Evolutionary conservation across 2,113 vertebrate genomes (phyloP).

Genomic region (Periophthalmus modestus): DNA sequence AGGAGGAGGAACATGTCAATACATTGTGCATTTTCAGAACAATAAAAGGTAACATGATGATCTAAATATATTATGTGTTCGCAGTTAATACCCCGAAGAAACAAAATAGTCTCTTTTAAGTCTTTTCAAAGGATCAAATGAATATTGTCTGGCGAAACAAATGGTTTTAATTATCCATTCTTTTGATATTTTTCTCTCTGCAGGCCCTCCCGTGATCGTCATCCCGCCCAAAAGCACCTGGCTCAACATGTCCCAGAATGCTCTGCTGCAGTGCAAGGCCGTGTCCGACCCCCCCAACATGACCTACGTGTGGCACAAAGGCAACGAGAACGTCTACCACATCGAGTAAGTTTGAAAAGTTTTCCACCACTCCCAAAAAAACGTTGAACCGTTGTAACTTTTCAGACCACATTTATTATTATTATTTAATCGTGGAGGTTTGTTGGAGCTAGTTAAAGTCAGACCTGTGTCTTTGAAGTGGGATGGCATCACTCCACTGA

Average conservation of each 20-base stretch:
- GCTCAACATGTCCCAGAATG: slow-evolving; percentile 88
- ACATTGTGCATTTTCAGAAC: too few species aligned
- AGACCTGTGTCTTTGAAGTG: slow-evolving; percentile 1
- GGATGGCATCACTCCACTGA: slow-evolving; percentile 1
- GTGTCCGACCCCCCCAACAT: slow-evolving; percentile 92
- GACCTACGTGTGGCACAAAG: slow-evolving; percentile 92
- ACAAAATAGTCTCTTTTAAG: too few species aligned
- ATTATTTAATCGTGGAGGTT: not conserved
- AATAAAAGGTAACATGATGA: too few species aligned
- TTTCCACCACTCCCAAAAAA: not conserved
- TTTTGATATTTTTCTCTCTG: not conserved
- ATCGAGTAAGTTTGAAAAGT: slow-evolving; percentile 75
- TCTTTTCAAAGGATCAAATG: not conserved
- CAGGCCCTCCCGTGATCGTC: slow-evolving; percentile 87
- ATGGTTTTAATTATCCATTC: not conserved
- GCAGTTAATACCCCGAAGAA: too few species aligned
- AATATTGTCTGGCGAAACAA: not conserved
- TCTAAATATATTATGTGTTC: too few species aligned
- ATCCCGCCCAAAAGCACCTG: slow-evolving; percentile 83
- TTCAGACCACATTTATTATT: not conserved
- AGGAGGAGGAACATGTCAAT: too few species aligned
- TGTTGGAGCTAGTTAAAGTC: slow-evolving; percentile 1
- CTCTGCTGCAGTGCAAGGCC: slow-evolving; percentile 84
- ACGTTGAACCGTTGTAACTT: not conserved
- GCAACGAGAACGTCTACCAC: slow-evolving; percentile 85